These are phyloP conservation scores for Odontophorus gujanensis DNA, from an alignment of 2,113 vertebrate species.

Conservation along the genomic window DNA sequence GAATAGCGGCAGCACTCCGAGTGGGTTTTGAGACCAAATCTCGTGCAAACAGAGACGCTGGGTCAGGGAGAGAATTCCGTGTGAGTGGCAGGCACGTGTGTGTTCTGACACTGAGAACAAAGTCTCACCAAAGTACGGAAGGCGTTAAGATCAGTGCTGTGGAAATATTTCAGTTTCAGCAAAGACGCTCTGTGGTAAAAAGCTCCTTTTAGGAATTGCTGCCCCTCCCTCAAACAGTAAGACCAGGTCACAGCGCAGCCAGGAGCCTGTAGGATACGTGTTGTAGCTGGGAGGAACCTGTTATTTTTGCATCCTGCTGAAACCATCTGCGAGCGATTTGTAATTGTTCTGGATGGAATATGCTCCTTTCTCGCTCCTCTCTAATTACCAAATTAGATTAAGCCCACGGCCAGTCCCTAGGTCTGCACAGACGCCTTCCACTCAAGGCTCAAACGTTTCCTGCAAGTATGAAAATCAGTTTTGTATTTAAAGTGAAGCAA, in stretches of 20 bases:
- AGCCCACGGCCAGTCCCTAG: neutral
- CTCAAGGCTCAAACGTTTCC: neutral
- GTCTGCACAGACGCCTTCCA: neutral
- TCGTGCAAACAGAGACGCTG: neutral
- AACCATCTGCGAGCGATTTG: slow-evolving; percentile 39
- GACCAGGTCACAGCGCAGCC: neutral
- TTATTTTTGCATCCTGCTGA: slow-evolving; percentile 41
- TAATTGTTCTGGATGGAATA: slow-evolving; percentile 33
- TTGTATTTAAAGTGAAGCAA: neutral
- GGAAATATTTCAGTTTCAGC: neutral
- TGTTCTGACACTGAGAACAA: neutral
- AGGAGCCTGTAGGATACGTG: neutral
- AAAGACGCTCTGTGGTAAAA: neutral
- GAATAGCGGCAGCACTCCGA: neutral
- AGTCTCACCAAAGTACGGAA: neutral
- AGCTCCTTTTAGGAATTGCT: neutral
- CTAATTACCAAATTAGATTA: slow-evolving; percentile 43
- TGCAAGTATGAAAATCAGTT: slow-evolving; percentile 9
- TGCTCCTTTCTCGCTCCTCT: neutral
- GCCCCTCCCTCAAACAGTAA: neutral
- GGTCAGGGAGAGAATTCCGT: neutral
- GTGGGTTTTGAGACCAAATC: neutral
- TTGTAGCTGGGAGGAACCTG: slow-evolving; percentile 25
- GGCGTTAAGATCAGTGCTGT: neutral
- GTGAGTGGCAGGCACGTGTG: neutral